These are phyloP conservation scores for Mus minutoides DNA, from an alignment of 2,797 vertebrate species.

Conservation along the genomic window DNA sequence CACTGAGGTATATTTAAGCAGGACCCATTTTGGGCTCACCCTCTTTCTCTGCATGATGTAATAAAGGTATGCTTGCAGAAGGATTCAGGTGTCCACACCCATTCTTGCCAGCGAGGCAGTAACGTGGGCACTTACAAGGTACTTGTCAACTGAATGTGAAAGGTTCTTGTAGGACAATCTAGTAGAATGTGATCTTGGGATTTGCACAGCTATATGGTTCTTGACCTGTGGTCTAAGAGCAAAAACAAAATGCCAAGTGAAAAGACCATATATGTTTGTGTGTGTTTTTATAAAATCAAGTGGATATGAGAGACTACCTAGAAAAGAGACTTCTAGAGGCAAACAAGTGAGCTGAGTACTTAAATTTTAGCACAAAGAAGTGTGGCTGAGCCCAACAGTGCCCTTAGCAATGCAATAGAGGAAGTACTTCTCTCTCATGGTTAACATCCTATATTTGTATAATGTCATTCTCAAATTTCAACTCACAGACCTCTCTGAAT, in stretches of 20 bases:
- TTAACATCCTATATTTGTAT: background rate
- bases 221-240: background rate
- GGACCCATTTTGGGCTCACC: too few relatives aligned
- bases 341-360: background rate
- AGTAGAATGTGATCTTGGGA: background rate
- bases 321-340: background rate
- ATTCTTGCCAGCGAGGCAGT: too few relatives aligned
- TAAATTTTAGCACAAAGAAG: background rate
- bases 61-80: too few relatives aligned
- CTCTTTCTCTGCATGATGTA: too few relatives aligned
- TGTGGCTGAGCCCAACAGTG: background rate
- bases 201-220: background rate
- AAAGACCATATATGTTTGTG: background rate
- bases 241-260: background rate
- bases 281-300: conserved; percentile 29
- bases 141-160: background rate
- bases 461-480: background rate
- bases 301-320: background rate
- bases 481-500: background rate
- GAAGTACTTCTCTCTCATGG: background rate
- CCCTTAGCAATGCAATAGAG: background rate
- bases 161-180: background rate
- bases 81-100: too few relatives aligned
- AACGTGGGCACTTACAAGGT: too few relatives aligned
- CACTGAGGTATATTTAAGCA: too few relatives aligned